Percentiles rank a stretch among this genome's conserved stretches.
Evolutionary conservation across 2,797 vertebrate genomes (phyloP).

Genomic region (Enteromius radiatus): DNA sequence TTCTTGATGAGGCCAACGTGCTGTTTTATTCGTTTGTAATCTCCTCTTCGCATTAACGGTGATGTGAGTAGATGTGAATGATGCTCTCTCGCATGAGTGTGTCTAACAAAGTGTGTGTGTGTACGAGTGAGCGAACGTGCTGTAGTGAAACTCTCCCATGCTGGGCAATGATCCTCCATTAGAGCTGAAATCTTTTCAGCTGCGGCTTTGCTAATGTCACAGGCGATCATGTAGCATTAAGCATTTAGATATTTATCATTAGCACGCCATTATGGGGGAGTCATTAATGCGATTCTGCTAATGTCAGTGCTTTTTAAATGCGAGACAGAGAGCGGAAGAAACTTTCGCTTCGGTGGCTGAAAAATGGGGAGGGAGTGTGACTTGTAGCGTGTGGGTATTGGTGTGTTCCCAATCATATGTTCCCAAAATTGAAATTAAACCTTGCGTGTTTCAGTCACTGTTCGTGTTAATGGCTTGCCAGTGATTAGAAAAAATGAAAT

Average conservation of each 20-base stretch:
- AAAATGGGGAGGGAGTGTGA: constrained; percentile 23
- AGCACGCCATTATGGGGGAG: constrained; percentile 47
- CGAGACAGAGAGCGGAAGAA: constrained; percentile 24
- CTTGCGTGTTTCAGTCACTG: neutral
- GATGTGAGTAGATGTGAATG: constrained; percentile 37
- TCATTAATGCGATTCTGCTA: constrained; percentile 57
- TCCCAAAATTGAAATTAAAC: constrained; percentile 20
- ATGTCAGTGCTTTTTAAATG: constrained; percentile 56
- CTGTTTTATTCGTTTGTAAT: constrained; percentile 43
- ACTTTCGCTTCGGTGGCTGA: constrained; percentile 31
- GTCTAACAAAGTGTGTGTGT: constrained; percentile 18
- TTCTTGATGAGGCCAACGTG: constrained; percentile 36
- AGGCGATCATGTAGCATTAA: constrained; percentile 64
- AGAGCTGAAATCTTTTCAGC: constrained; percentile 55
- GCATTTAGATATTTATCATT: constrained; percentile 64
- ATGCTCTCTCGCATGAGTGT: constrained; percentile 27
- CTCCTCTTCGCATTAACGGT: constrained; percentile 38
- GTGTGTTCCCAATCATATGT: constrained; percentile 23
- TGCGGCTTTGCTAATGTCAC: constrained; percentile 58
- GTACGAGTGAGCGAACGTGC: constrained; percentile 12
- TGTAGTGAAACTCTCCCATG: constrained; percentile 45
- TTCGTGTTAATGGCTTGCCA: constrained; percentile 14
- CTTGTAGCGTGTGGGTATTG: constrained; percentile 29
- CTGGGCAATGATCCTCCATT: constrained; percentile 57
- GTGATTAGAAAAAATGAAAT: constrained; percentile 10